Percentiles rank a stretch among this genome's conserved stretches.
These are phyloP conservation scores for Brotula barbata DNA, from an alignment of 2,797 vertebrate genomes.

Conservation along the genomic window DNA sequence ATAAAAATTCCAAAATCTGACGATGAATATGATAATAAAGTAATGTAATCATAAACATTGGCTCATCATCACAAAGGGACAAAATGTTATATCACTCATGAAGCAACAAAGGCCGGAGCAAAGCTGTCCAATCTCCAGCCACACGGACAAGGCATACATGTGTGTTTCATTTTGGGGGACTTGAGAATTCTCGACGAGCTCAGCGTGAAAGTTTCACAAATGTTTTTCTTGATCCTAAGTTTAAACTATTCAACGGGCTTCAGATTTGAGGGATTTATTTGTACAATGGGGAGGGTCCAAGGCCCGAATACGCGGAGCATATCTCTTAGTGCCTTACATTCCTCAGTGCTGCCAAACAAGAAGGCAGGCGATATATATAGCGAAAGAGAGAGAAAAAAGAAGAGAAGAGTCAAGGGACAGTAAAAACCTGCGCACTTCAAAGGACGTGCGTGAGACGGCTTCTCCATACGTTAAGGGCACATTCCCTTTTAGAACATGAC, in stretches of 20 bases:
- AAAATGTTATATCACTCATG: neutral
- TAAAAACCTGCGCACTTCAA: conserved; percentile 8
- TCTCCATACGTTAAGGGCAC: conserved; percentile 19
- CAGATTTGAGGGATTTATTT: conserved; percentile 58
- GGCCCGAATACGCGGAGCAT: conserved; percentile 30
- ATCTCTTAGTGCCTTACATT: conserved; percentile 50
- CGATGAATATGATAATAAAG: neutral
- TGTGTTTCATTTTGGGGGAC: conserved; percentile 41
- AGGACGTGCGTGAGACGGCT: conserved; percentile 37
- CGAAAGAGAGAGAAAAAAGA: conserved; percentile 10
- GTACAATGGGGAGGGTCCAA: conserved; percentile 51
- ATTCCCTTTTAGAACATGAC: conserved; percentile 37
- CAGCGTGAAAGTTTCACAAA: conserved; percentile 35
- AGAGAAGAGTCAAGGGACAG: conserved; percentile 7
- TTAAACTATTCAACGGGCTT: conserved; percentile 37
- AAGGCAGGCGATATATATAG: conserved; percentile 37
- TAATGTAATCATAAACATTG: conserved; percentile 1
- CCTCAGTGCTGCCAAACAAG: conserved; percentile 38
- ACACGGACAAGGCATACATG: conserved; percentile 9
- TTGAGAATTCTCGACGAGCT: conserved; percentile 19
- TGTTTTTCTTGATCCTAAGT: conserved; percentile 54
- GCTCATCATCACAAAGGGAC: conserved; percentile 11
- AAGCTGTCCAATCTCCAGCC: conserved; percentile 6
- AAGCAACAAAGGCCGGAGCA: conserved; percentile 1
- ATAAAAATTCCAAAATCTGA: neutral